Evolutionary conservation across 2,888 invertebrate genomes (phyloP), one percentile per base, ranked within the genome.

Genomic region (Protonemura montana): DNA sequence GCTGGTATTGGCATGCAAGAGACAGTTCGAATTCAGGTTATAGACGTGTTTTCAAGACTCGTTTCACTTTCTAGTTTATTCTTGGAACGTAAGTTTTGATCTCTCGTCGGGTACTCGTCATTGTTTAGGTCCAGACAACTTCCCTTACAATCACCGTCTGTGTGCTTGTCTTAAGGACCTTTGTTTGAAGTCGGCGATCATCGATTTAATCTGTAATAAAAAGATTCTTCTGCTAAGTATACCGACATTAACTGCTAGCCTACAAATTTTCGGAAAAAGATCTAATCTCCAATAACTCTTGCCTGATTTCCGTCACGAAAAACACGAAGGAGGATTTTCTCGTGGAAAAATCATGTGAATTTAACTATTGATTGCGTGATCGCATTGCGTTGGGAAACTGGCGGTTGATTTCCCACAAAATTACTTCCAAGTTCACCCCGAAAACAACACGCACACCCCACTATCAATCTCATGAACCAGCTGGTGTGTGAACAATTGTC

Each of bases 301-400:
- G 59, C 59, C 6, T 59, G 21, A 59, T 59, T 59, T 59, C 21
- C 59, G 59, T 21, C 13, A 10, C 59, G 59, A 59, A 21, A 21
- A 59, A 59, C 59, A 59, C 59, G 59, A 59, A 59, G 59, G 59
- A 59, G 59, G 59, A 59, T 59, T 59, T n/a, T 59, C 59, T 59
- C 16, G 21, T 59, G 10, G 35, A 35, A 59, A 59, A 59, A 59
- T 59, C 59, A 59, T 21, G 21, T 59, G 59, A 59, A 59, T 59
- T 59, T 59, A 7, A 59, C 13, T 59, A 59, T 59, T 21, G 59
- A 59, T 59, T 59, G 59, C 59, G 59, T 59, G 59, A 59, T 59
- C 21, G 16, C 59, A 59, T 16, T 59, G 59, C 16, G 7, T 21
- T 59, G 59, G 59, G 21, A 59, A 59, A 10, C 59, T 59, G 59